Evolutionary conservation across 2,113 vertebrate genomes (phyloP), one percentile per base, ranked within the genome.

Genomic region (Corynorhinus townsendii): DNA sequence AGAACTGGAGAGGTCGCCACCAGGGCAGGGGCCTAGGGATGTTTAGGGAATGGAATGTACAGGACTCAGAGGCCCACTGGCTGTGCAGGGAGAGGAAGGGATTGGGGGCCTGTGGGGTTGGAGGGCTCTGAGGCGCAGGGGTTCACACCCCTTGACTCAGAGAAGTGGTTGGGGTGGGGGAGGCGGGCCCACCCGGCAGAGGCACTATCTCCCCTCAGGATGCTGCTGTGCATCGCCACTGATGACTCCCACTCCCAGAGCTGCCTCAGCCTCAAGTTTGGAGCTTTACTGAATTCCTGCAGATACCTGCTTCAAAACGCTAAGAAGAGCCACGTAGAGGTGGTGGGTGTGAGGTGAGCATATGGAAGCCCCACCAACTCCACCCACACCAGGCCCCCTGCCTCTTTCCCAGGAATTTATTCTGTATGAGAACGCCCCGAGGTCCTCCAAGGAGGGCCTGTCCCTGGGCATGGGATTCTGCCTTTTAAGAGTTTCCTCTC

Each of bases 261-360:
- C 86, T 86, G 38, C 43, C 97, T 97, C 0, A 98, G 97, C 94
- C 79, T 98, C 84, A 72, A 22, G 3, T 99, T 98, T 3, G 98
- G 98, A 22, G 97, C 97, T 0, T 94, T 95, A 0, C 96, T 99
- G 30, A 45, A 97, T 85, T 98, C 98, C 95, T 98, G 98, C 96
- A 95, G 96, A 88, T 96, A 80, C 30, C 97, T 99, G 89, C 98
- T 99, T 3, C 97, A 98, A 95, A 33, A 88, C 10, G 98, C 98
- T 0, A 99, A 98, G 97, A 98, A 97, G 35, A 97, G 97, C 95
- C 97, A 97, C 0, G 43, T 98, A 84, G 98, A 99, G 86, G 98
- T 99, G 3, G 98, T 98, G 45, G 98, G 98, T 68, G 80, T 99
- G 96, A 99, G 98, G 98, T 99, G 87, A 96, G 94, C 84, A 11